Evolutionary conservation across 2,888 invertebrate genomes (phyloP).

Genomic region (Terebella lapidaria): DNA sequence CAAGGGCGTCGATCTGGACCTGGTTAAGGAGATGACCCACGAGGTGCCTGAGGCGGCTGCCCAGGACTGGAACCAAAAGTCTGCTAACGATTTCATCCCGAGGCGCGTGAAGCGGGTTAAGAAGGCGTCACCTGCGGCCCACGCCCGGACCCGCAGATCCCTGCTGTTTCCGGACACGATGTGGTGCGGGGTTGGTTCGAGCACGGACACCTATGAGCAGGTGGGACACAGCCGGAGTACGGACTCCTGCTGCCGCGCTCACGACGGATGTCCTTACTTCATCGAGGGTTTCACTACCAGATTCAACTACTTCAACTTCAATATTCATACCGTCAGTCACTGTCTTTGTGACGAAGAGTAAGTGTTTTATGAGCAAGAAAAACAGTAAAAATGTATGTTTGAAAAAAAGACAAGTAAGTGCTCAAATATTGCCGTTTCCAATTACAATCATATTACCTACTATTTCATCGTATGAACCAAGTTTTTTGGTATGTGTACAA

Average conservation of each 20-base stretch:
- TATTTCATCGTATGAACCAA: too few species aligned
- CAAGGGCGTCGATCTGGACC: too few species aligned
- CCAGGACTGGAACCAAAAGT: not conserved
- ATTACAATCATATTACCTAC: too few species aligned
- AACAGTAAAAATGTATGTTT: too few species aligned
- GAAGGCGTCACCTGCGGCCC: not conserved
- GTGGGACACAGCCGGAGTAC: slow-evolving; percentile 78
- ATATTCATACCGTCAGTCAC: slow-evolving; percentile 84
- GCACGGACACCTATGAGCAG: slow-evolving; percentile 74
- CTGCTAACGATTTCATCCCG: not conserved
- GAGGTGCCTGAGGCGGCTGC: not conserved
- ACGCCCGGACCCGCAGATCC: not conserved
- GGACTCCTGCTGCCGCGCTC: slow-evolving; percentile 81
- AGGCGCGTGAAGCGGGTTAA: not conserved
- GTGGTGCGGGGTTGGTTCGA: slow-evolving; percentile 87
- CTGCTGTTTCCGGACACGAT: slow-evolving; percentile 73
- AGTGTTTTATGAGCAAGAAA: too few species aligned
- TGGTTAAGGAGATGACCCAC: not conserved
- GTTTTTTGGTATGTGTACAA: too few species aligned
- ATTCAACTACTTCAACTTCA: slow-evolving; percentile 81
- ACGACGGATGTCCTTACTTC: slow-evolving; percentile 82
- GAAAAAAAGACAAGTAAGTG: too few species aligned
- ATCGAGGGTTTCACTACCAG: slow-evolving; percentile 78
- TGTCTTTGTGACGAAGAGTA: slow-evolving; percentile 88
- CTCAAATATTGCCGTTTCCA: too few species aligned